These are phyloP conservation scores for Cyrtodaria siliqua DNA, from an alignment of 2,888 invertebrate species.

Conservation along the genomic window DNA sequence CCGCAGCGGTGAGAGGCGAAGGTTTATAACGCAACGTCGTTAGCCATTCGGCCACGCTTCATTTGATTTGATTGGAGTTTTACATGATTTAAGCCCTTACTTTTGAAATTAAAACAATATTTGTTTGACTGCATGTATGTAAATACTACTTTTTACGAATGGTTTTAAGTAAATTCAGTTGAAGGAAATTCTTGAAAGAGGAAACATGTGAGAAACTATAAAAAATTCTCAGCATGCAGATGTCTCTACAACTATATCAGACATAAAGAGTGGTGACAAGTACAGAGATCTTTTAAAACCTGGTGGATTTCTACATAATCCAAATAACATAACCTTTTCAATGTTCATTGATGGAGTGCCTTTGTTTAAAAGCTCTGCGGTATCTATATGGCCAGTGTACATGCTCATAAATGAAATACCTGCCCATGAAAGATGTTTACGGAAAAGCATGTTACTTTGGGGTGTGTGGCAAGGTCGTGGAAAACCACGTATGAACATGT, in stretches of 20 bases:
- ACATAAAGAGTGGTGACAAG: constrained; percentile 24
- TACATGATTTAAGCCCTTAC: no score
- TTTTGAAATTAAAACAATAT: no score
- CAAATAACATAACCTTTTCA: constrained; percentile 28
- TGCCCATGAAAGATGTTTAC: constrained; percentile 21
- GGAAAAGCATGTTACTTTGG: constrained; percentile 46
- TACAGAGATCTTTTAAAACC: constrained; percentile 32
- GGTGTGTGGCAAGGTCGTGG: constrained; percentile 36
- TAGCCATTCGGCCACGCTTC: no score
- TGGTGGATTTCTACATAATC: constrained; percentile 6
- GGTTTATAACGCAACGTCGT: no score
- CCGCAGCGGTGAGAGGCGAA: no score
- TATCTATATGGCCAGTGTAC: constrained; percentile 45
- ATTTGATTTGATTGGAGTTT: no score
- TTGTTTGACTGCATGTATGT: no score
- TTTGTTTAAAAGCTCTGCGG: constrained; percentile 27
- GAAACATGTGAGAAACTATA: constrained; percentile 25
- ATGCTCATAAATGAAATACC: constrained; percentile 42
- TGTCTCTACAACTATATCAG: constrained; percentile 23
- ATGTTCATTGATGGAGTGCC: constrained; percentile 21
- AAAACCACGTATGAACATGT: constrained; percentile 49
- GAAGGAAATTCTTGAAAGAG: constrained; percentile 26
- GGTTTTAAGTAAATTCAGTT: constrained; percentile 21
- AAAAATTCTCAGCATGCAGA: neutral
- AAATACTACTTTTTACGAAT: no score